Evolutionary conservation across 2,797 vertebrate genomes (phyloP).

Genomic region (Brotula barbata): DNA sequence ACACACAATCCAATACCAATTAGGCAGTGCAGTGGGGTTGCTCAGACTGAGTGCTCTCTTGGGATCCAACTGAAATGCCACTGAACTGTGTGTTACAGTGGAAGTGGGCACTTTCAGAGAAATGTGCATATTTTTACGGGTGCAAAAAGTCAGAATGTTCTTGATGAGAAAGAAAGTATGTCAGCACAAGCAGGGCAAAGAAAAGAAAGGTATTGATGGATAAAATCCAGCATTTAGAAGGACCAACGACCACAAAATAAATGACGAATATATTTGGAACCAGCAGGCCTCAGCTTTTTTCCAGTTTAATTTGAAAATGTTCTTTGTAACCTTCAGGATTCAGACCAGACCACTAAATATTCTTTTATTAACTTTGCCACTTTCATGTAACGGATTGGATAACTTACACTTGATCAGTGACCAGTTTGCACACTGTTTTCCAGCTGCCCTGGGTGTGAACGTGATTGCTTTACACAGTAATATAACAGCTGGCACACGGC

Average conservation of each 20-base stretch:
- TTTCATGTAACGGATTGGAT: too few species aligned
- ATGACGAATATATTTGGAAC: too few species aligned
- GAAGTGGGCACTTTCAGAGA: background rate
- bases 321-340: too few species aligned
- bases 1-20: slow-evolving; percentile 50
- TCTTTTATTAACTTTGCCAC: too few species aligned
- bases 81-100: slow-evolving; percentile 32
- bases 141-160: slow-evolving; percentile 7
- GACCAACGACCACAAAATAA: background rate
- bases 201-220: background rate
- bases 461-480: too few species aligned
- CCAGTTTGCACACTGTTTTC: too few species aligned
- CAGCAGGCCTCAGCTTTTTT: too few species aligned
- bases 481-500: too few species aligned
- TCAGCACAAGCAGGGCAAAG: background rate
- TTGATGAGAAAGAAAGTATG: slow-evolving; percentile 2
- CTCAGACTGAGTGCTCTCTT: slow-evolving; percentile 41
- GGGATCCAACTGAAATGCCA: slow-evolving; percentile 20
- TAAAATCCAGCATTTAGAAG: background rate
- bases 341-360: too few species aligned
- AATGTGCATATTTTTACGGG: slow-evolving; percentile 3
- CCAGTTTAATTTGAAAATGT: too few species aligned
- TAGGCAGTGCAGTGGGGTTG: slow-evolving; percentile 54
- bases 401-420: too few species aligned
- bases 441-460: too few species aligned